Evolutionary conservation across 2,797 vertebrate genomes (phyloP), one percentile per base, ranked within the genome.

Genomic region (Aulostomus chinensis): DNA sequence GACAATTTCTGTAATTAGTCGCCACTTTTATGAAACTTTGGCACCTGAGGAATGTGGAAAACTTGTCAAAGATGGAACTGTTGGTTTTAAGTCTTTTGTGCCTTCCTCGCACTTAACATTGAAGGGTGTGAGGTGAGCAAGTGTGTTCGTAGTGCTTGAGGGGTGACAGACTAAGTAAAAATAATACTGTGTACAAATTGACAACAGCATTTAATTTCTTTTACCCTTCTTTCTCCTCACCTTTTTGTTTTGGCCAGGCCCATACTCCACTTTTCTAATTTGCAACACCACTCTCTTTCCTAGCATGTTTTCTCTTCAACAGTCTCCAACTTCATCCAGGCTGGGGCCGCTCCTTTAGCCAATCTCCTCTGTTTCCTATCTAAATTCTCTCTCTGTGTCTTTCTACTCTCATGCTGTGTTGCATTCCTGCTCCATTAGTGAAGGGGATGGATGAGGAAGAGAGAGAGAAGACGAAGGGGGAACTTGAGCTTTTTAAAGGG

Each of bases 371-470:
- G 72, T 79, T 73, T 74, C 45, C 67, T 75, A 83, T 84, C 63
- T 80, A 66, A 84, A 83, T 57, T 80, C 82, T 86, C 67, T 75
- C 68, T 33, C 61, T 73, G 60, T 66, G 76, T 88, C 73, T 78
- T 80, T 88, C 81, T 74, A 51, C 54, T 85, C 85, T 83, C 88
- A 91, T 84, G 85, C 88, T 86, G 86, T 78, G 83, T 54, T 63
- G 52, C 89, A 88, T 88, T 90, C 89, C 89, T 84, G 73, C 78
- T 90, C 84, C 74, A 76, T 78, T 78, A 75, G 86, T 79, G 72
- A 83, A 76, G 46, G 86, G 66, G 83, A 58, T 74, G 79, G 80
- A 86, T 73, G 65, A 75, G 84, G 78, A 83, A 53, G 58, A 60
- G 81, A 66, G 62, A 78, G 58, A 60, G 39, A 58, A 67, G 64